phyloP scores from a whole-genome alignment of 2,113 vertebrate species.

The human (Homo sapiens) region DNA sequence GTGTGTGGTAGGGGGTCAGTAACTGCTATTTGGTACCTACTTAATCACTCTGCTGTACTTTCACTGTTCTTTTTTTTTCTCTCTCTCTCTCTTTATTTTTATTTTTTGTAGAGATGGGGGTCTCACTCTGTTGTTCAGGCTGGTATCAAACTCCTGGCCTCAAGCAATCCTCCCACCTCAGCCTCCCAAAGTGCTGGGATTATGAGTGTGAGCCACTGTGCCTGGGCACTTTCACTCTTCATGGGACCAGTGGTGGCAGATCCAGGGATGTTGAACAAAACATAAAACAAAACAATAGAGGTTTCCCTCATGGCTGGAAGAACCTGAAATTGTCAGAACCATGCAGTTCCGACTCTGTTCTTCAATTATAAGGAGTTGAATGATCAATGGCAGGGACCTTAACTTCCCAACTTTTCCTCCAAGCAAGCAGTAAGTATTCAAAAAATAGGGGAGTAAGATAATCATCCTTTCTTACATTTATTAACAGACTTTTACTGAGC shows the following conservation, averaged over 20 bases:
- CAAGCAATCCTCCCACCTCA: too few relatives aligned
- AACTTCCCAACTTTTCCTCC: background rate
- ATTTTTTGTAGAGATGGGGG: too few relatives aligned
- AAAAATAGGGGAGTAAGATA: background rate
- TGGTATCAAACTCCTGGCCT: too few relatives aligned
- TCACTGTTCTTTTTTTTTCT: accelerated
- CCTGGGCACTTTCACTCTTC: background rate
- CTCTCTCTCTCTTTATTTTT: too few relatives aligned
- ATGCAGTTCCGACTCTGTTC: background rate
- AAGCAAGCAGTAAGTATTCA: background rate
- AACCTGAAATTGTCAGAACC: background rate
- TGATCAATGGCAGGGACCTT: background rate
- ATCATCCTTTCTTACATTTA: background rate
- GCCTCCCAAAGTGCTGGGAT: too few relatives aligned
- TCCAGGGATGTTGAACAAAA: background rate
- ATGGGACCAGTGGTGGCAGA: background rate
- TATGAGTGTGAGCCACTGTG: too few relatives aligned
- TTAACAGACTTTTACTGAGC: background rate
- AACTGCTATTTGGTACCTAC: background rate
- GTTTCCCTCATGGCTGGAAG: background rate
- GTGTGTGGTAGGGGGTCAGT: background rate
- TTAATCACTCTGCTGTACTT: background rate
- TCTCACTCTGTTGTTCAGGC: too few relatives aligned
- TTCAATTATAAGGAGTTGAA: background rate
- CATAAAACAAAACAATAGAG: background rate